These are phyloP conservation scores for Botia kubotai DNA, from an alignment of 2,797 vertebrate species.

Conservation along the genomic window DNA sequence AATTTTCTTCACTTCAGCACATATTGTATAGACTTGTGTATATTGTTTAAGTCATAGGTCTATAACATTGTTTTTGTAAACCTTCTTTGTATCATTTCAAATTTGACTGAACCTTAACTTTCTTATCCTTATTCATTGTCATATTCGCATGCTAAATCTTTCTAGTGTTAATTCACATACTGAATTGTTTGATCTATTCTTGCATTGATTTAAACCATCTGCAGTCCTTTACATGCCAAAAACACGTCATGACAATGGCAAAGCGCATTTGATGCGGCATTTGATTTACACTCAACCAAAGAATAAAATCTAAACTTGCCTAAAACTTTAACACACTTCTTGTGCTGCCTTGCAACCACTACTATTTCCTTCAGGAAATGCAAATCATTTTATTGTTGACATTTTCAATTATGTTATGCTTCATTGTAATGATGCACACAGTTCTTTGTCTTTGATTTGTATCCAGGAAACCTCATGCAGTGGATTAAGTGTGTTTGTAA, in stretches of 20 bases:
- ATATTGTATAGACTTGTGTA: too few relatives aligned
- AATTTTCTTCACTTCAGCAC: too few relatives aligned
- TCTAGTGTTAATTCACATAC: background rate
- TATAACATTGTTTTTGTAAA: too few relatives aligned
- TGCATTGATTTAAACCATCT: background rate
- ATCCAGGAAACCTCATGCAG: background rate
- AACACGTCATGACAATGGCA: background rate
- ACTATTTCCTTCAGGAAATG: conserved; percentile 6
- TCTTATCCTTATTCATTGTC: too few relatives aligned
- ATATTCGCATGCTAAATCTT: background rate
- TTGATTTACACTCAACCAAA: background rate
- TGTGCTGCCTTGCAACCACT: conserved; percentile 31
- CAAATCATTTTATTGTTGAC: background rate
- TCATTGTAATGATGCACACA: conserved; percentile 19
- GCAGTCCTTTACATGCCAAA: background rate
- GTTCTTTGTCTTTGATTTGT: conserved; percentile 1
- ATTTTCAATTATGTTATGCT: background rate
- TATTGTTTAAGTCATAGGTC: too few relatives aligned
- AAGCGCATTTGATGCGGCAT: background rate
- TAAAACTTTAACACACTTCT: background rate
- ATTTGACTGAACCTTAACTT: too few relatives aligned
- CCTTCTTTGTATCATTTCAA: too few relatives aligned
- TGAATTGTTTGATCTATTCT: background rate
- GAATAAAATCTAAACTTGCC: background rate
- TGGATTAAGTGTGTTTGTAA: too few relatives aligned